These are phyloP conservation scores for Hipposideros larvatus DNA, from an alignment of 2,797 vertebrate genomes.

Conservation along the genomic window DNA sequence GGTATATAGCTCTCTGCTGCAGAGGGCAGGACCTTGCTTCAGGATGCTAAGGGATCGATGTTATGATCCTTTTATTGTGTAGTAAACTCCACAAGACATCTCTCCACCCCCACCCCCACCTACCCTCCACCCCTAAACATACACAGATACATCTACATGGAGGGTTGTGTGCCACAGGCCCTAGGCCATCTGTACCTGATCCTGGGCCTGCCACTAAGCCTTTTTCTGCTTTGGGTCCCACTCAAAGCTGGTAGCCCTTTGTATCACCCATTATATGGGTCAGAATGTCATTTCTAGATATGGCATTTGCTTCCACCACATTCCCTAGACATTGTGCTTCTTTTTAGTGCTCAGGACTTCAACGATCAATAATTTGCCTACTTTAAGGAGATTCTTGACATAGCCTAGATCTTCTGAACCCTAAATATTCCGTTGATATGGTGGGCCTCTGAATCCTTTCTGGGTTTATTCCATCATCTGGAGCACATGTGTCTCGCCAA, in stretches of 20 bases:
- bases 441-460: neutral
- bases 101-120: no score
- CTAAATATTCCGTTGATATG: neutral
- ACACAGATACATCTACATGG: neutral
- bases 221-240: neutral
- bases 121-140: no score
- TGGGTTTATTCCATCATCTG: neutral
- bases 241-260: neutral
- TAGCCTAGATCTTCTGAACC: neutral
- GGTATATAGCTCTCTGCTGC: neutral
- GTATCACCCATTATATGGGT: no score
- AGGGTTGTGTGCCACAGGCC: neutral
- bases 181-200: neutral
- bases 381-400: neutral
- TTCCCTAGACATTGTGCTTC: neutral
- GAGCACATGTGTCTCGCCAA: neutral
- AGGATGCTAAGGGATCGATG: neutral
- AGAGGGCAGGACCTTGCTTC: neutral
- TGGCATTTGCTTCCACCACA: neutral
- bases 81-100: neutral
- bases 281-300: neutral
- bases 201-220: neutral
- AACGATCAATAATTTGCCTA: neutral
- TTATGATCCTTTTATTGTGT: neutral
- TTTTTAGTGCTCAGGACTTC: neutral